These are phyloP conservation scores for Crotalus helleri DNA, from an alignment of 2,113 vertebrate genomes.

Conservation along the genomic window DNA sequence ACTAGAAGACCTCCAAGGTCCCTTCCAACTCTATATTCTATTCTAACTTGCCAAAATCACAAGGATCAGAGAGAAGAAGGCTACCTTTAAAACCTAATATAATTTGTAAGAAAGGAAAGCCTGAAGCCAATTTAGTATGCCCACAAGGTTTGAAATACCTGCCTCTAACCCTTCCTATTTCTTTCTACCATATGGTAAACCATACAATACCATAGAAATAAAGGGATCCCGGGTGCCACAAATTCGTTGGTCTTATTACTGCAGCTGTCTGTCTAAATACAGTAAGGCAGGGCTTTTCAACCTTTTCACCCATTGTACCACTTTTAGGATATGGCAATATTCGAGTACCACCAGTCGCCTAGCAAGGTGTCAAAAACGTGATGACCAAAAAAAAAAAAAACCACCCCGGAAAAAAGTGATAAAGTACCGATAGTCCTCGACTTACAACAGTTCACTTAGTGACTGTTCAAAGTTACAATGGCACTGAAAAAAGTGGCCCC, in stretches of 20 bases:
- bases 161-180: conserved; percentile 35
- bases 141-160: conserved; percentile 34
- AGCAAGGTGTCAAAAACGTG: no score
- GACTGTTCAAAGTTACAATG: no score
- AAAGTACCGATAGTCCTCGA: no score
- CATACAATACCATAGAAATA: conserved; percentile 45
- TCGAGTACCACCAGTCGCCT: no score
- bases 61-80: neutral
- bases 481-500: no score
- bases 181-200: conserved; percentile 23
- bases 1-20: neutral
- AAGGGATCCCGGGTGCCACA: conserved; percentile 33
- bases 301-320: no score
- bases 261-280: conserved; percentile 29
- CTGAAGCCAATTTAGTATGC: conserved; percentile 37
- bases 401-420: no score
- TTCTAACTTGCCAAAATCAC: neutral
- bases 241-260: conserved; percentile 29
- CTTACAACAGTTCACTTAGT: no score
- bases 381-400: no score
- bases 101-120: conserved; percentile 7
- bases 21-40: neutral
- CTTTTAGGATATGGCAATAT: no score
- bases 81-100: neutral
- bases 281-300: neutral